These are phyloP conservation scores for Motacilla tschutschensis DNA, from an alignment of 2,113 vertebrate genomes.

Conservation along the genomic window DNA sequence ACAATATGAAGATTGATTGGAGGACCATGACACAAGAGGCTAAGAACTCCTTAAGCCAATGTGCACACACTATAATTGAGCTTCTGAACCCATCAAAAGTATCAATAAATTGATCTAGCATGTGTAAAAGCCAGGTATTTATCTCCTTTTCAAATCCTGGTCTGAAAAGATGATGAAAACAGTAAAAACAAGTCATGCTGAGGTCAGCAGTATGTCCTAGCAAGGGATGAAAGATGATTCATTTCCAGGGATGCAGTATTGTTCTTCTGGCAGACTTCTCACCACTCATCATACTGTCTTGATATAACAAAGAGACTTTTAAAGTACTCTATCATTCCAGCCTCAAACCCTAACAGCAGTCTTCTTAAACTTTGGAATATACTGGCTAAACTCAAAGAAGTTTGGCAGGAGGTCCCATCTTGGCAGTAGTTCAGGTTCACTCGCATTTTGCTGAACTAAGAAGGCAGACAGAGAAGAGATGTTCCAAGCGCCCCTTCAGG, in stretches of 20 bases:
- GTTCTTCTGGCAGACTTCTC: not conserved
- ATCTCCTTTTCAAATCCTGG: not conserved
- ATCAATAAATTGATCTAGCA: not conserved
- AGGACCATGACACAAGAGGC: not conserved
- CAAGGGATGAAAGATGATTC: not conserved
- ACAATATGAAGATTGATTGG: not conserved
- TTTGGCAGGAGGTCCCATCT: not conserved
- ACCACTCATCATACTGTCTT: not conserved
- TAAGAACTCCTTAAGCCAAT: not conserved
- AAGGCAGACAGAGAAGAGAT: accelerated
- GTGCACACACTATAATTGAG: not conserved
- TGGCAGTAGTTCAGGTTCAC: not conserved
- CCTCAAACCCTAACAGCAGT: not conserved
- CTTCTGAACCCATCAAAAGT: not conserved
- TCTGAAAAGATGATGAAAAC: not conserved
- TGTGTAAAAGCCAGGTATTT: not conserved
- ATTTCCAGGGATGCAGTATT: not conserved
- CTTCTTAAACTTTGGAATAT: not conserved
- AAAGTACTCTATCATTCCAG: not conserved
- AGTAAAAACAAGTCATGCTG: not conserved
- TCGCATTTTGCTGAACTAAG: not conserved
- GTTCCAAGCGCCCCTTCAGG: not conserved
- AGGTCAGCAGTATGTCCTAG: not conserved
- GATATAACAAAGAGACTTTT: not conserved
- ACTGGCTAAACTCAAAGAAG: not conserved